Evolutionary conservation across 2,888 invertebrate species (phyloP).

Genomic region (Zhuqinia jingwanae): DNA sequence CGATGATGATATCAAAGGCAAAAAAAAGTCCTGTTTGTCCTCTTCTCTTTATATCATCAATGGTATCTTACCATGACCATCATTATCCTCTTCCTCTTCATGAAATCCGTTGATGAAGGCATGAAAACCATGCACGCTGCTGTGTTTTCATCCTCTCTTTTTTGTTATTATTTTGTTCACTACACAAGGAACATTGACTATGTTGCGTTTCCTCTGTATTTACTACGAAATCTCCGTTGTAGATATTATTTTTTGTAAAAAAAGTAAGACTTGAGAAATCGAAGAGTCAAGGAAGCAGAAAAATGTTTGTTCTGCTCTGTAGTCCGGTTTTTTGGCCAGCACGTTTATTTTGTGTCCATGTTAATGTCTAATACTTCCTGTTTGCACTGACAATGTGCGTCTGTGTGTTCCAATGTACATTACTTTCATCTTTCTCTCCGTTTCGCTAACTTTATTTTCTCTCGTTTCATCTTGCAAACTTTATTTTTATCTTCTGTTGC

Average conservation of each 20-base stretch:
- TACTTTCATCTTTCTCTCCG: background rate
- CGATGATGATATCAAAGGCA: background rate
- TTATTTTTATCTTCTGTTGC: conserved; percentile 9
- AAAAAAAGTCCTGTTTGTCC: background rate
- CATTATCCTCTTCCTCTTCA: background rate
- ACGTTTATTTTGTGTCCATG: background rate
- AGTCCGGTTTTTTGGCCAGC: background rate
- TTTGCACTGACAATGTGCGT: background rate
- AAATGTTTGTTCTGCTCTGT: conserved; percentile 52
- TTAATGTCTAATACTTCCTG: background rate
- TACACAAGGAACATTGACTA: too few species aligned
- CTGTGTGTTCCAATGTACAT: background rate
- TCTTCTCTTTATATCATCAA: background rate
- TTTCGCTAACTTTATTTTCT: background rate
- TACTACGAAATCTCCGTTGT: background rate
- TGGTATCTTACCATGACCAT: background rate
- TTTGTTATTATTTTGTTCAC: too few species aligned
- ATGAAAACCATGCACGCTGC: background rate
- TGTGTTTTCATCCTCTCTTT: background rate
- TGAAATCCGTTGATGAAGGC: too few species aligned
- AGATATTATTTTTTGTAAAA: background rate
- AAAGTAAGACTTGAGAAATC: conserved; percentile 19
- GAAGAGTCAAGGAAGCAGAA: conserved; percentile 49
- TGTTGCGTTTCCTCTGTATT: too few species aligned
- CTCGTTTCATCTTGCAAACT: background rate